phyloP scores from a whole-genome alignment of 92 coral and sea anemone species.

The Zoanthus sociatus region DNA sequence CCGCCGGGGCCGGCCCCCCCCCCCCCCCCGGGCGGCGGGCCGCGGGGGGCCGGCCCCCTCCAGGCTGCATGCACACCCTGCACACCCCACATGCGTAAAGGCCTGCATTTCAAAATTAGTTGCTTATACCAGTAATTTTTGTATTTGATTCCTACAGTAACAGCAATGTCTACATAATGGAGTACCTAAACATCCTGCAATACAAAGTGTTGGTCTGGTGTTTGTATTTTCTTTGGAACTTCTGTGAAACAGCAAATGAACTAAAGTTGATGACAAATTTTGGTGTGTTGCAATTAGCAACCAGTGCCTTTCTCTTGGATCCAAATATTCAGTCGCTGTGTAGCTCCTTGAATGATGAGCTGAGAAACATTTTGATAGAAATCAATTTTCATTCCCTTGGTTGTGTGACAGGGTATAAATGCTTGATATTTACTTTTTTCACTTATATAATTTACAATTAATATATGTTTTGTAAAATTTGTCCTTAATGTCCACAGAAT shows the following conservation, averaged over 20 bases:
- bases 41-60: too few species aligned
- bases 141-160: neutral
- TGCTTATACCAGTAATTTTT: too few species aligned
- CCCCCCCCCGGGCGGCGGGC: too few species aligned
- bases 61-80: too few species aligned
- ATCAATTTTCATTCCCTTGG: constrained; percentile 78
- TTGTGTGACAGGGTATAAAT: constrained; percentile 72
- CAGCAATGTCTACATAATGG: neutral
- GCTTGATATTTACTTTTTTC: neutral
- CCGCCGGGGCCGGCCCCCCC: too few species aligned
- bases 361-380: constrained; percentile 17
- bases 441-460: neutral
- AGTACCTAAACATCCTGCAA: constrained; percentile 37
- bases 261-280: constrained; percentile 66
- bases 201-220: constrained; percentile 61
- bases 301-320: constrained; percentile 63
- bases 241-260: constrained; percentile 71
- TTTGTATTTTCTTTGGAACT: constrained; percentile 78
- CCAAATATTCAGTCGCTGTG: constrained; percentile 8
- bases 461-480: neutral
- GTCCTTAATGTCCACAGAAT: too few species aligned
- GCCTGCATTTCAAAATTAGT: too few species aligned
- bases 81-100: too few species aligned
- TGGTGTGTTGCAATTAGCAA: constrained; percentile 66
- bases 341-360: constrained; percentile 10